Conservation (phyloP, 2,113 vertebrate genomes). For the Pogona vitticeps region DNA sequence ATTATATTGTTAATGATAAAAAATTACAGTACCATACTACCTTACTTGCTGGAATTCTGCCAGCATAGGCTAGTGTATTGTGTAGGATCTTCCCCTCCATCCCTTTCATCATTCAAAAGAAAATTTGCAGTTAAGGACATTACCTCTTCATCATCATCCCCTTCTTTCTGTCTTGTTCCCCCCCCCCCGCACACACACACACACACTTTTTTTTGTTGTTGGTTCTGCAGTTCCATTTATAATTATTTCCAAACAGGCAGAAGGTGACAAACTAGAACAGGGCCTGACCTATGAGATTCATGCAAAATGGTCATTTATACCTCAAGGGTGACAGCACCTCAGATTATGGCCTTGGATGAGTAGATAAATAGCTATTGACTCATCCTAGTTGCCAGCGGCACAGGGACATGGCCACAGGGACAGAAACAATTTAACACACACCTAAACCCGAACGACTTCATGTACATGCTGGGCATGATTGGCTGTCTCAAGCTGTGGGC, state of each 20-base stretch:
- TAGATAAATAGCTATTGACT: conserved; percentile 31
- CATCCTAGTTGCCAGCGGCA: conserved; percentile 7
- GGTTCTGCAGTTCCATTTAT: too few species aligned
- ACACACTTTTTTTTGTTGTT: too few species aligned
- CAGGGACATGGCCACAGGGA: neutral
- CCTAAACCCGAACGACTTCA: conserved; percentile 37
- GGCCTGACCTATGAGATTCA: conserved; percentile 16
- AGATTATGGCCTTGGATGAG: conserved; percentile 42
- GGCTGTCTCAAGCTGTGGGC: conserved; percentile 46
- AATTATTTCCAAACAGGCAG: conserved; percentile 15
- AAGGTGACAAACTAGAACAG: accelerated
- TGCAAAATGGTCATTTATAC: conserved; percentile 14
- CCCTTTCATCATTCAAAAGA: neutral
- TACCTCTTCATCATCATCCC: conserved; percentile 35
- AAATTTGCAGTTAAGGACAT: conserved; percentile 10
- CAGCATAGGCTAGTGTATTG: neutral
- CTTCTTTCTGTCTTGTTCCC: neutral
- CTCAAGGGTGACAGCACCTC: conserved; percentile 24
- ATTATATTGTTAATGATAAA: too few species aligned
- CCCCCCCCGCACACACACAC: too few species aligned
- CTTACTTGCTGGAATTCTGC: conserved; percentile 25
- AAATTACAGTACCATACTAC: too few species aligned
- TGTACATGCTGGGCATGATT: conserved; percentile 9
- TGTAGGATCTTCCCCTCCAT: neutral
- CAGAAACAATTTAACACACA: neutral